Conservation (phyloP, 2,797 vertebrate genomes). For the Alosa sapidissima region DNA sequence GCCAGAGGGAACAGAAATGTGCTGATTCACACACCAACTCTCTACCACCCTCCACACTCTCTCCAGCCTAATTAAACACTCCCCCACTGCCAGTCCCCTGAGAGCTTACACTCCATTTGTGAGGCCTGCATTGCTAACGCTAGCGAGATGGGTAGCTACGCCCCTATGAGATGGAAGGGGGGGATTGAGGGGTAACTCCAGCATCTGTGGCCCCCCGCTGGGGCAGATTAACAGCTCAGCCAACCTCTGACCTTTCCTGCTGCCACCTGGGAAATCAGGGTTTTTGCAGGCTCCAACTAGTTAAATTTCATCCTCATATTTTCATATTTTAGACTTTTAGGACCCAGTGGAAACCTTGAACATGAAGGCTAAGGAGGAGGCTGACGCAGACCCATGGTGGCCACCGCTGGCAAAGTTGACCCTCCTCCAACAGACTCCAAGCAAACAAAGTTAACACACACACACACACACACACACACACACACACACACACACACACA, state of each 20-base stretch:
- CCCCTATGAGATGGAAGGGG: neutral
- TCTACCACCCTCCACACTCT: neutral
- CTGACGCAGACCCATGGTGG: neutral
- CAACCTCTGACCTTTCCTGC: slow-evolving; percentile 17
- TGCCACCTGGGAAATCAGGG: slow-evolving; percentile 8
- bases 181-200: slow-evolving; percentile 11
- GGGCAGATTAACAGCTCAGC: slow-evolving; percentile 27
- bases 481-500: neutral
- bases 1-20: neutral
- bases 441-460: neutral
- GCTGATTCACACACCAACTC: neutral
- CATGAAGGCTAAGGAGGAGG: neutral
- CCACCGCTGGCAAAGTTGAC: neutral
- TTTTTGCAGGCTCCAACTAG: no score
- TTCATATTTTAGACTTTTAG: no score
- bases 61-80: neutral
- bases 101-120: neutral
- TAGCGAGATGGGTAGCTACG: slow-evolving; percentile 24
- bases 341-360: no score
- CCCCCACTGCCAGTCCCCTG: neutral
- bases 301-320: no score
- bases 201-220: slow-evolving; percentile 18
- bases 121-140: slow-evolving; percentile 10
- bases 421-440: neutral
- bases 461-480: neutral